These are phyloP conservation scores for Hyposoter didymator DNA, from an alignment of 2,888 invertebrate species.

Conservation along the genomic window DNA sequence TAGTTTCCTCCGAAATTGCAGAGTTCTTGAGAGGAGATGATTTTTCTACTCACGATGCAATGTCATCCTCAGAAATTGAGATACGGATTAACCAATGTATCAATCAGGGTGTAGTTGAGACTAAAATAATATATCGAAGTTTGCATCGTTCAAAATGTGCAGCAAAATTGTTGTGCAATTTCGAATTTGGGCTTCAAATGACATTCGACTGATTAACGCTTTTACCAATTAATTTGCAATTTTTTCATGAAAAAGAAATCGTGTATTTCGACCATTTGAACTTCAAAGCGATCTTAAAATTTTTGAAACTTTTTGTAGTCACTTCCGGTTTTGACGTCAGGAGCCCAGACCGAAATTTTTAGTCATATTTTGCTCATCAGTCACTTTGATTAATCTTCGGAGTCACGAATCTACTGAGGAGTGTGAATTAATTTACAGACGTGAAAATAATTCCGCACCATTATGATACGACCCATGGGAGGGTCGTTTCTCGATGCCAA, in stretches of 20 bases:
- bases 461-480: neutral
- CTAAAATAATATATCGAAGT: neutral
- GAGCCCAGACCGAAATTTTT: no score
- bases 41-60: neutral
- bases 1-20: neutral
- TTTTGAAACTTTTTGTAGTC: neutral
- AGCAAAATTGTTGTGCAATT: neutral
- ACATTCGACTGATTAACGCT: neutral
- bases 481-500: neutral
- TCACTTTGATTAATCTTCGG: no score
- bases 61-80: neutral
- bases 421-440: neutral
- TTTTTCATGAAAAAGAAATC: neutral
- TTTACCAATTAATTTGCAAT: no score
- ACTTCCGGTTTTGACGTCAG: neutral
- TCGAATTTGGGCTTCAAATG: neutral
- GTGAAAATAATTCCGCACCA: neutral
- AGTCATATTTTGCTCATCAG: neutral
- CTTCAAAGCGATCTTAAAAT: neutral
- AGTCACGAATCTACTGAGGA: neutral
- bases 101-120: neutral
- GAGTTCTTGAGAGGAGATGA: neutral
- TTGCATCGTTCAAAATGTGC: neutral
- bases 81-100: neutral
- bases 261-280: neutral